Percentiles rank a stretch among this genome's conserved stretches.
phyloP scores from a whole-genome alignment of 64 coral and sea anemone species.

The Porites lutea region DNA sequence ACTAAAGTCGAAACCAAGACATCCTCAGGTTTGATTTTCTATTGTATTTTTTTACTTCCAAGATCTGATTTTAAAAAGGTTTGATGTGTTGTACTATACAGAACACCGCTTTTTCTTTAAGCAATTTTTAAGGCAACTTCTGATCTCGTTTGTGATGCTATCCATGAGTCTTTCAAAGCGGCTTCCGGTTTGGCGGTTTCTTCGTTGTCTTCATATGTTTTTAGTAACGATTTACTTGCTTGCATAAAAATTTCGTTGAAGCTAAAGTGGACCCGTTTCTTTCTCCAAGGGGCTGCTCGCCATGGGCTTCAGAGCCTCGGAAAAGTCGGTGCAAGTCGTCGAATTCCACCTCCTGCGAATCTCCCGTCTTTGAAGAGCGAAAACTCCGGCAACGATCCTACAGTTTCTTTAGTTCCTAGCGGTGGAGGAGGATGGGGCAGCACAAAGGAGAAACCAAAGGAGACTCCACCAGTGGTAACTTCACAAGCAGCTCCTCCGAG shows the following conservation, averaged over 20 bases:
- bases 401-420: constrained; percentile 97
- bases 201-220: neutral
- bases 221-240: neutral
- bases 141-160: neutral
- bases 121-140: neutral
- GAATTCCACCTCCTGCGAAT: constrained; percentile 98
- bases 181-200: constrained; percentile 40
- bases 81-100: neutral
- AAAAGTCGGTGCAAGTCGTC: constrained; percentile 95
- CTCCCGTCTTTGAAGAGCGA: constrained; percentile 99
- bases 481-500: constrained; percentile 22
- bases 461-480: constrained; percentile 54
- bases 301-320: constrained; percentile 99
- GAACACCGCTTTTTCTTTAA: neutral
- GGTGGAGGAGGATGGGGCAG: constrained; percentile 99
- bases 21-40: constrained; percentile 89
- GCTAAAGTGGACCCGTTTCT: constrained; percentile 25
- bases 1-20: constrained; percentile 99
- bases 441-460: constrained; percentile 86
- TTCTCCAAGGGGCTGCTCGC: constrained; percentile 79
- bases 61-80: neutral
- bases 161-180: constrained; percentile 2
- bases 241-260: neutral
- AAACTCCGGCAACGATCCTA: constrained; percentile 99
- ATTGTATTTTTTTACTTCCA: neutral